Conservation (phyloP, 1,140 invertebrate species). For the Zaprionus taronus region DNA sequence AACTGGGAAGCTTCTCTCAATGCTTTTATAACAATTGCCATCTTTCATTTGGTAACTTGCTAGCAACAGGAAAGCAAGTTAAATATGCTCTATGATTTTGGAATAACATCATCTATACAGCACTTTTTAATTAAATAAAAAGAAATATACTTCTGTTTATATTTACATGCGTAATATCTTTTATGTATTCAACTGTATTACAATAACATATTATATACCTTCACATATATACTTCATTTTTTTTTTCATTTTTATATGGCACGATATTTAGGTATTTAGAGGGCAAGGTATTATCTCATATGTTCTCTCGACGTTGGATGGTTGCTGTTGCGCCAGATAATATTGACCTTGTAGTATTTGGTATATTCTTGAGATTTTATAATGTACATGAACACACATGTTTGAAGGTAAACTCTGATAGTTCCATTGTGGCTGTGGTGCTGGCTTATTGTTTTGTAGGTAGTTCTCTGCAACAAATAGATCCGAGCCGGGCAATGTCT, state of each 20-base stretch:
- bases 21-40: constrained; percentile 51
- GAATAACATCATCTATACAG: constrained; percentile 1
- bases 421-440: background rate
- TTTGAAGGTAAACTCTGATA: background rate
- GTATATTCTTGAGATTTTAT: no score
- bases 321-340: no score
- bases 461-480: background rate
- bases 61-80: constrained; percentile 46
- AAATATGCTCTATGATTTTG: constrained; percentile 67
- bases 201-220: no score
- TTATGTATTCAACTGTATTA: no score
- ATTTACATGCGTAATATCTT: no score
- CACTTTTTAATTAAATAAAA: constrained; percentile 34
- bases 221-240: no score
- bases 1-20: constrained; percentile 24
- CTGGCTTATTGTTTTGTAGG: background rate
- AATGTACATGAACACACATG: background rate
- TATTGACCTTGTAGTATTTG: no score
- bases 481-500: background rate
- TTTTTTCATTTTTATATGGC: background rate
- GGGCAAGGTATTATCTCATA: no score
- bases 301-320: no score
- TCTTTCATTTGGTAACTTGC: background rate
- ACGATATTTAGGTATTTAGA: background rate
- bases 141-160: no score